A percentile compares a stretch with the other conserved stretches of the same genome.
Conservation (phyloP, 1,140 invertebrate species). For the Bilobella aurantiaca region DNA sequence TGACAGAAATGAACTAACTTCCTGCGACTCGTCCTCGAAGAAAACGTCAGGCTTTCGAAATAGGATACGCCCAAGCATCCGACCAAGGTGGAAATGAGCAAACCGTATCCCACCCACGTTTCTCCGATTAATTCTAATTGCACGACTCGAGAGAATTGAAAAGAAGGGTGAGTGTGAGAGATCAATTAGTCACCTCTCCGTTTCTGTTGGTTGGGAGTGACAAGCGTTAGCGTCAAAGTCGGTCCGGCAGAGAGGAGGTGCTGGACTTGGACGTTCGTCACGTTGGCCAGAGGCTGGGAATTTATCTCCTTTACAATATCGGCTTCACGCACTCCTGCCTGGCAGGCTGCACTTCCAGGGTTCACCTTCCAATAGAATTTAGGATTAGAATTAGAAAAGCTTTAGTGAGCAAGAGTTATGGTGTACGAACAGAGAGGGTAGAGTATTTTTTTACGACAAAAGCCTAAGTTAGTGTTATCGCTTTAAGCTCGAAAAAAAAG, state of each 20-base stretch:
- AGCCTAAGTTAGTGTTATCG: no score
- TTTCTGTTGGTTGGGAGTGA: not conserved
- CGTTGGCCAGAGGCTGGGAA: constrained; percentile 53
- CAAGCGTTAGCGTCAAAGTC: not conserved
- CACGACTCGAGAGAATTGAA: not conserved
- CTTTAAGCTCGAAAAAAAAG: no score
- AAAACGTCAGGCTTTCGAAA: not conserved
- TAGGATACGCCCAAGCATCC: not conserved
- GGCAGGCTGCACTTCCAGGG: constrained; percentile 65
- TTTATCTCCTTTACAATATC: constrained; percentile 70
- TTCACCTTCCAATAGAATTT: constrained; percentile 59
- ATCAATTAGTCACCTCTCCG: constrained; percentile 2
- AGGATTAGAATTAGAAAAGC: no score
- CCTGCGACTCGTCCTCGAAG: not conserved
- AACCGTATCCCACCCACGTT: not conserved
- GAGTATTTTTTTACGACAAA: no score
- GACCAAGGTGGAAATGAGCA: not conserved
- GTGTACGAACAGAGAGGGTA: not conserved
- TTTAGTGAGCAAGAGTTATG: not conserved
- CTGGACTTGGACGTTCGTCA: constrained; percentile 65
- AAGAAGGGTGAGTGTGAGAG: no score
- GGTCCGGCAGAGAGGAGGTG: constrained; percentile 45
- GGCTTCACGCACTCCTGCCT: constrained; percentile 63
- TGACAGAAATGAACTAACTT: not conserved
- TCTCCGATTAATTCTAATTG: not conserved